Evolutionary conservation across 2,888 invertebrate species (phyloP), one percentile per base, ranked within the genome.

Genomic region (Uloborus plumipes): DNA sequence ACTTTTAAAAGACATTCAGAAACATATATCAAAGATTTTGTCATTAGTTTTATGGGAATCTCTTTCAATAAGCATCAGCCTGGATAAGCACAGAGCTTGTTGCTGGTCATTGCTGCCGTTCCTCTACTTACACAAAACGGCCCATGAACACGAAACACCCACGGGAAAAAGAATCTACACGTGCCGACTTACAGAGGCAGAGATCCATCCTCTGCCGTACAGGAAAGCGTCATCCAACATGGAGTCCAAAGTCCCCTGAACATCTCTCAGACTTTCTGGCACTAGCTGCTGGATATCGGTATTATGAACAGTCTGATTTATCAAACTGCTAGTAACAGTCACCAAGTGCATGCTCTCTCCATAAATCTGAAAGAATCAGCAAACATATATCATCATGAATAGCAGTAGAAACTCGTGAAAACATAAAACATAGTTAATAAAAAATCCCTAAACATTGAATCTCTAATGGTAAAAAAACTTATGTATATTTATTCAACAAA

Each of bases 321-420:
- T 91, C 11, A 97, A 91, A 88, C 95, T 96, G 83, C 95, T 94
- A 55, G 94, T 94, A 83, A 97, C 91, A 88, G 96, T 94, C 16
- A 97, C 93, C 75, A 98, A 92, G 88, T 97, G 95, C 89, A 97
- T 94, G 1, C 95, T 95, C 91, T 98, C 98, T 0, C 95, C 94
- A 89, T 98, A 98, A 87, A 97, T 94, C 94, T 97, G 90, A 2
- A 91, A 85, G 84, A 84, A 69, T 18, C 13, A 76, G n/a, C 2
- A 39, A 39, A 11, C 39, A 39, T 9, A 39, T 9, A 39, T 39
- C 39, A 39, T 6, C 39, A 39, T 26, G 26, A 2, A 26, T 26
- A 3, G 4, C 2, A 26, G 4, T 26, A 26, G 26, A 26, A 26
- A 3, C 26, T 26, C 4, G n/a, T n/a, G n/a, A n/a, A n/a, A n/a